A percentile compares a stretch with the other conserved stretches of the same genome.
Conservation (phyloP, 2,888 invertebrate species). For the Neocrepidodera transversa region DNA sequence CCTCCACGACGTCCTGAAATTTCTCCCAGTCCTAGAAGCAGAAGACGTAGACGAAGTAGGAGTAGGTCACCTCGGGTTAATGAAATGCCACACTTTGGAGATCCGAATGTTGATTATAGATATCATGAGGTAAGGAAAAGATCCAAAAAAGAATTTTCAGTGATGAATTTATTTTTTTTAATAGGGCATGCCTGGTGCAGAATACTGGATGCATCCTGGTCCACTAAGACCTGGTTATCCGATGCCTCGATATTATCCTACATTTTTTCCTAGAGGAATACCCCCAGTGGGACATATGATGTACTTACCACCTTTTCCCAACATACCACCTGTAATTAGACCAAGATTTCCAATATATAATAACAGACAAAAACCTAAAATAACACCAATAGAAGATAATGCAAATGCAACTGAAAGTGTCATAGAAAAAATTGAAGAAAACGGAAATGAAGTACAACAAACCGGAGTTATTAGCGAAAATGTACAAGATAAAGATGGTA, state of each 20-base stretch:
- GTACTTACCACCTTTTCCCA: slow-evolving; percentile 32
- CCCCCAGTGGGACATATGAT: slow-evolving; percentile 22
- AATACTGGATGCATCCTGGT: slow-evolving; percentile 26
- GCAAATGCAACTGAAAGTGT: background rate
- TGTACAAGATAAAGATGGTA: too few relatives aligned
- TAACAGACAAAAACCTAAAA: slow-evolving; percentile 18
- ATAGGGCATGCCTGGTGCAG: slow-evolving; percentile 26
- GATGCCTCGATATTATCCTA: slow-evolving; percentile 28
- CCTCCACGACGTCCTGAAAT: background rate
- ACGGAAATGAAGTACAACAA: too few relatives aligned
- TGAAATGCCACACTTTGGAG: slow-evolving; percentile 19
- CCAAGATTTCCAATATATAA: slow-evolving; percentile 33
- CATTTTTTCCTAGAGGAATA: slow-evolving; percentile 30
- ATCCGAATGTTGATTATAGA: slow-evolving; percentile 18
- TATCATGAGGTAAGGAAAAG: slow-evolving; percentile 32
- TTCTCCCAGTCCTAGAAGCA: background rate
- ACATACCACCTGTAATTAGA: slow-evolving; percentile 24
- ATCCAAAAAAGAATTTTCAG: background rate
- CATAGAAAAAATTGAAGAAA: background rate
- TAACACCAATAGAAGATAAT: background rate
- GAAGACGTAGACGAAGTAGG: slow-evolving; percentile 17
- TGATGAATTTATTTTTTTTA: too few relatives aligned
- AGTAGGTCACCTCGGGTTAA: slow-evolving; percentile 23
- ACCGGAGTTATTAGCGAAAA: too few relatives aligned
- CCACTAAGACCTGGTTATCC: slow-evolving; percentile 26